Base-by-base conservation (phyloP, 2,888 invertebrate genomes). In the Tenodera sinensis region DNA sequence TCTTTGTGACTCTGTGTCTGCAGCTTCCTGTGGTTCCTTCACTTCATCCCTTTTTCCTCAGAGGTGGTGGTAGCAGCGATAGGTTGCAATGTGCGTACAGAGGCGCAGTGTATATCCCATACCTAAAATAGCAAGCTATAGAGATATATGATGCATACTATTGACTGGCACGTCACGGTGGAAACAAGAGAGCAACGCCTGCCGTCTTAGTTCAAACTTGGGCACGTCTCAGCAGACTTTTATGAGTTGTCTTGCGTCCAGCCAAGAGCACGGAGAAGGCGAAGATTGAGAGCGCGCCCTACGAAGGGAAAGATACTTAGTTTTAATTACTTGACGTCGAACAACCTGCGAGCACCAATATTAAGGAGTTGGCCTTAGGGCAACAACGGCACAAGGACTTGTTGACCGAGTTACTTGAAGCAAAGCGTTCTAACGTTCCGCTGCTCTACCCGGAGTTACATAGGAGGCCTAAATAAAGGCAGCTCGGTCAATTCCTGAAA, bases 321-420 rank as follows among this genome's bases (percentile, higher is more conserved):
- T 89, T 89, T 88, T 89, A 89, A 89, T 89, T 89, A 89, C 85
- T 83, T 82, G 85, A 88, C 88, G 88, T 88, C 89, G 83, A 42
- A 89, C 89, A 88, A 87, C 87, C 83, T 83, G 86, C 54, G 47
- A 83, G 85, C 86, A 28, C 81, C 86, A 86, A 86, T 86, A 86
- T 86, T 86, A 86, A 86, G 81, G 86, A 86, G 81, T 82, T 27
- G 25, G 9, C 20, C 4, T 34, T 25, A 9, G 7, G 30, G 87
- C 54, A 87, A 27, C 14, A 87, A n/a, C 42, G 87, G 42, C n/a
- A 4, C 25, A 87, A 28, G 82, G n/a, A 42, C 12, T 3, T 71
- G 1, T 20, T 71, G 54, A 71, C 54, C 54, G 15, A 71, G 3
- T 71, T 42, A 42, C 42, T 71, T 71, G 6, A 8, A 20, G 20